These are phyloP conservation scores for Blomia tropicalis DNA, from an alignment of 2,888 invertebrate genomes.

Conservation along the genomic window DNA sequence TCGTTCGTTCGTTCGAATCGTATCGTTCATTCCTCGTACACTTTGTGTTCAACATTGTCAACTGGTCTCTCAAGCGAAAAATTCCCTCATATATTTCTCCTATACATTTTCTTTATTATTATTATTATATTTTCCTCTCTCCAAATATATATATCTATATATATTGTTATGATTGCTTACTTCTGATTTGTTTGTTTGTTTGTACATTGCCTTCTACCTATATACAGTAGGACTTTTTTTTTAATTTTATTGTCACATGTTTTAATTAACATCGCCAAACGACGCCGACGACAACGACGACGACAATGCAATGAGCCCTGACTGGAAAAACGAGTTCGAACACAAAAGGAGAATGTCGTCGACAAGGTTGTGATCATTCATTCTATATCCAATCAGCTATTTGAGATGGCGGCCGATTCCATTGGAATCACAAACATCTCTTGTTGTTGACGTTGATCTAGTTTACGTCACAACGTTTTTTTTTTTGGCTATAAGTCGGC, in stretches of 20 bases:
- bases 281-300: background rate
- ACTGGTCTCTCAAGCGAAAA: background rate
- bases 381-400: no score
- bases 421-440: no score
- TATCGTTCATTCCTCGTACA: background rate
- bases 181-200: slow-evolving; percentile 5
- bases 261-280: slow-evolving; percentile 7
- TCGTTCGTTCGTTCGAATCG: background rate
- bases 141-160: no score
- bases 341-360: background rate
- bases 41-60: background rate
- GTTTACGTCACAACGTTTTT: no score
- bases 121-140: no score
- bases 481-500: no score
- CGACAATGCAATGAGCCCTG: no score
- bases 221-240: background rate
- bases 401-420: no score
- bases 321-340: slow-evolving; percentile 12
- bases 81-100: background rate
- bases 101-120: background rate
- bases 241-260: slow-evolving; percentile 15
- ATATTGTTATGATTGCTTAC: no score
- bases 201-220: background rate
- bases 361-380: no score
- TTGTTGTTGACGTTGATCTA: no score